These are phyloP conservation scores for Drosophila anomelani DNA, from an alignment of 2,888 invertebrate genomes.

Conservation along the genomic window DNA sequence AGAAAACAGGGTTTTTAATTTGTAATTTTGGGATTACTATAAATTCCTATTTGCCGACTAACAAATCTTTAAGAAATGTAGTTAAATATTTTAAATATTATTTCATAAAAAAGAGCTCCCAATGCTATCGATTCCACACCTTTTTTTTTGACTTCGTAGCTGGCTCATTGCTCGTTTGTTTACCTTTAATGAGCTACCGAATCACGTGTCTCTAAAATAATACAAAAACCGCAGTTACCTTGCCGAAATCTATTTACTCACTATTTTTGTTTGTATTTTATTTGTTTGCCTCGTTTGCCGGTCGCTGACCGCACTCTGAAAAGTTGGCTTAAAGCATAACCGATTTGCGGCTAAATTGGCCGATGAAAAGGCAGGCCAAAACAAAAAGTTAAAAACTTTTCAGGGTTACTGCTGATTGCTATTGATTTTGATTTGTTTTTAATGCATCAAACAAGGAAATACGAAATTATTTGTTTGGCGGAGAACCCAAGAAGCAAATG, in stretches of 20 bases:
- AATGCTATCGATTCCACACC: slow-evolving; percentile 1
- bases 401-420: slow-evolving; percentile 27
- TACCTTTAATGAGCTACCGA: slow-evolving; percentile 43
- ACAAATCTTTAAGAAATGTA: background rate
- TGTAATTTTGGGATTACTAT: too few species aligned
- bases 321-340: slow-evolving; percentile 37
- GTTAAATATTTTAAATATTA: background rate
- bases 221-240: slow-evolving; percentile 42
- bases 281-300: slow-evolving; percentile 42
- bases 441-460: slow-evolving; percentile 45
- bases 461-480: background rate
- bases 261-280: slow-evolving; percentile 6
- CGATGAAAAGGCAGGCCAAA: slow-evolving; percentile 42
- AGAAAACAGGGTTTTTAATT: too few species aligned
- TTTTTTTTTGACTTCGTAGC: background rate
- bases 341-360: slow-evolving; percentile 37
- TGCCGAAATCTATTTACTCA: slow-evolving; percentile 36
- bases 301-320: slow-evolving; percentile 37
- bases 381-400: slow-evolving; percentile 28
- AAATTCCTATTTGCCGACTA: background rate
- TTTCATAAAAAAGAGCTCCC: background rate
- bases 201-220: slow-evolving; percentile 36
- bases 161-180: slow-evolving; percentile 3
- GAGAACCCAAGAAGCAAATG: background rate
- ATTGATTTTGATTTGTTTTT: slow-evolving; percentile 45